Evolutionary conservation across 2,797 vertebrate genomes (phyloP), one percentile per base, ranked within the genome.

Genomic region (Galaxias olidus): DNA sequence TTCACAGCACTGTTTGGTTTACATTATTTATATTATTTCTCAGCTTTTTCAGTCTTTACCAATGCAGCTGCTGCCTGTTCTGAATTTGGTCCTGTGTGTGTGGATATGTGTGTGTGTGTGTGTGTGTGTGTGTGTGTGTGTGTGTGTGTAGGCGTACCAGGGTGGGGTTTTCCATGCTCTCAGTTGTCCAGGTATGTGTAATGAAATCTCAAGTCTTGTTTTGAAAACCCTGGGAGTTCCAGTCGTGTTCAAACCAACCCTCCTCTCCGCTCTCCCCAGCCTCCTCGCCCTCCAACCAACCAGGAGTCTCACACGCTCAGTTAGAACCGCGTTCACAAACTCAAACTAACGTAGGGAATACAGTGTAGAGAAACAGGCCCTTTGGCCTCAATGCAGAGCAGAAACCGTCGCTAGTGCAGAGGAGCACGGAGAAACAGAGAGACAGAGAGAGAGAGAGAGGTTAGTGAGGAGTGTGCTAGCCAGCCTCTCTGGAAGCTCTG

Each of bases 151-250:
- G 62, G 63, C 10, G 30, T 30, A 6, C 30, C 30, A 30, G 30
- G 30, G 30, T 30, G 83, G 84, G 66, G n/a, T 86, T 91, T 92
- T 92, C 92, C 90, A 92, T 91, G 81, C 78, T 74, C 85, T 89
- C 79, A 89, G 87, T 75, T 85, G 79, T 83, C 79, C 88, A 91
- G 90, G 88, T 91, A 89, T 91, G 89, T 84, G 88, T 88, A 89
- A 91, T 85, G 78, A 91, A 91, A 90, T 85, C 85, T 86, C 12
- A 68, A 64, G 72, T 75, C 80, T 71, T 90, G 88, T 91, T 91
- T 90, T 86, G 72, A 89, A 86, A 89, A 84, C 81, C 75, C 81
- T 84, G 70, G 82, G 85, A 88, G 88, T 88, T 84, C 86, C 81
- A 88, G 76, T 81, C 84, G 61, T 87, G 88, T 87, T 87, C 81